A percentile compares a stretch with the other conserved stretches of the same genome.
Conservation (phyloP, 2,797 vertebrate genomes). For the Neopelma chrysocephalum region DNA sequence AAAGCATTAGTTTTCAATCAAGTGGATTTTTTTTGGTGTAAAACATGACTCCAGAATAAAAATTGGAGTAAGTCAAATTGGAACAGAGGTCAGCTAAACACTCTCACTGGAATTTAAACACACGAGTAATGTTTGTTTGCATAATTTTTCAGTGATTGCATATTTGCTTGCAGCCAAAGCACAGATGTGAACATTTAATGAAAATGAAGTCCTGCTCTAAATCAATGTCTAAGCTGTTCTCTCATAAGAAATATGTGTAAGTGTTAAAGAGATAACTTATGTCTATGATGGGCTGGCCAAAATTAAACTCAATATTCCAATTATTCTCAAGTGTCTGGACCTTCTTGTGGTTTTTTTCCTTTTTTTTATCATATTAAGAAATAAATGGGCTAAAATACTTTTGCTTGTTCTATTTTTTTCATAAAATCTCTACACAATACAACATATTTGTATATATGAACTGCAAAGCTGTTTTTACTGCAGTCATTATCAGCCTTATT, state of each 20-base stretch:
- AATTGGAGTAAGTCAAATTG: neutral
- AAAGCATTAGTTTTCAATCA: neutral
- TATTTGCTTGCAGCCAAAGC: neutral
- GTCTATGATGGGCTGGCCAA: neutral
- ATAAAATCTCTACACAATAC: neutral
- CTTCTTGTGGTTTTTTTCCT: neutral
- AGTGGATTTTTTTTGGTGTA: neutral
- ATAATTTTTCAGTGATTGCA: conserved; percentile 47
- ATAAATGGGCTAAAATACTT: neutral
- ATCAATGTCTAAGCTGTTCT: neutral
- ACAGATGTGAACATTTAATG: conserved; percentile 14
- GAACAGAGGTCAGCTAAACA: conserved; percentile 38
- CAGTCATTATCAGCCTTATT: neutral
- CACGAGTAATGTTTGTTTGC: conserved; percentile 30
- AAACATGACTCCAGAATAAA: conserved; percentile 34
- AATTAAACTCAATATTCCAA: conserved; percentile 30
- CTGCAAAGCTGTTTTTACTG: neutral
- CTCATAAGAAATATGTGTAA: neutral
- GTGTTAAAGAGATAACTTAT: conserved; percentile 18
- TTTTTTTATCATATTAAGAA: neutral
- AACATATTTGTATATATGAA: neutral
- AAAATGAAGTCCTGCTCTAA: conserved; percentile 10
- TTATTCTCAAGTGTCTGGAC: neutral
- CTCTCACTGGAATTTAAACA: conserved; percentile 56
- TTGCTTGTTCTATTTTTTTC: neutral